These are phyloP conservation scores for Colinus virginianus DNA, from an alignment of 2,113 vertebrate species.

Conservation along the genomic window DNA sequence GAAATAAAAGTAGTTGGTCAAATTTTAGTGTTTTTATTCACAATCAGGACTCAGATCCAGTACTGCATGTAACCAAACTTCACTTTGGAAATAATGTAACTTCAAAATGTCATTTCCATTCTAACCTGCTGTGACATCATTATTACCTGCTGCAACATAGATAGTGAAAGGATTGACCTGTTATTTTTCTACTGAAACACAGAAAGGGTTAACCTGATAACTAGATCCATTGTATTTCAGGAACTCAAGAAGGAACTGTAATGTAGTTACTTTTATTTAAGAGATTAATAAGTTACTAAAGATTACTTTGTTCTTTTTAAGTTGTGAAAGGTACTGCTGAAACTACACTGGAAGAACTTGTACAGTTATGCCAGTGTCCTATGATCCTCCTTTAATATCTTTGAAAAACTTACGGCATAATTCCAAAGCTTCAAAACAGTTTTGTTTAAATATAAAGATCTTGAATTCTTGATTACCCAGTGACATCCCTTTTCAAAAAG, in stretches of 20 bases:
- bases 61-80: background rate
- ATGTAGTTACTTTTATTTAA: background rate
- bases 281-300: background rate
- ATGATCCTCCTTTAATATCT: background rate
- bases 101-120: background rate
- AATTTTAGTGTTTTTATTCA: background rate
- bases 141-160: rapidly evolving
- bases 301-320: background rate
- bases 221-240: background rate
- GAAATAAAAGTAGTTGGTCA: background rate
- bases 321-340: background rate
- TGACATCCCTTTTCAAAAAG: background rate
- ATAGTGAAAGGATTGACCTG: background rate
- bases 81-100: background rate
- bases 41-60: background rate
- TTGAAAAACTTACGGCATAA: slow-evolving; percentile 39
- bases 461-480: slow-evolving; percentile 10
- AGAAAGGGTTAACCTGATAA: background rate
- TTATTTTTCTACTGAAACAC: no score
- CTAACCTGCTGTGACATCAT: background rate
- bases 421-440: slow-evolving; percentile 20
- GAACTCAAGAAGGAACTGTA: background rate
- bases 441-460: slow-evolving; percentile 19
- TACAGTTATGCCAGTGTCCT: background rate
- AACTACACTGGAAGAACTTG: slow-evolving; percentile 3